Evolutionary conservation across 2,797 vertebrate genomes (phyloP).

Genomic region (Enteromius radiatus): DNA sequence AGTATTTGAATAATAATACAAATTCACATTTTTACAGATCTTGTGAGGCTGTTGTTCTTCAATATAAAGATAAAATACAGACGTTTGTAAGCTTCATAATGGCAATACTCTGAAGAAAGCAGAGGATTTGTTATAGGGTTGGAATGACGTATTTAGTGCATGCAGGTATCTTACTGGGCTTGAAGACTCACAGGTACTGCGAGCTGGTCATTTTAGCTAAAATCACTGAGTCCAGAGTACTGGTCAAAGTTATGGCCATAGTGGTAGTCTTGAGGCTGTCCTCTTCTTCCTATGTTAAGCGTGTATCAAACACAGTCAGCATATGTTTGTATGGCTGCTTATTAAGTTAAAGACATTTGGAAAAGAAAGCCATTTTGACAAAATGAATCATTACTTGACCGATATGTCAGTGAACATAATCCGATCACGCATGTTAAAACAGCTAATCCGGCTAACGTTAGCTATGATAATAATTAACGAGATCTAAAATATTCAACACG

Average conservation of each 20-base stretch:
- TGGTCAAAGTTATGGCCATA: slow-evolving; percentile 2
- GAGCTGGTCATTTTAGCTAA: slow-evolving; percentile 42
- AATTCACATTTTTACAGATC: neutral
- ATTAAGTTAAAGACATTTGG: neutral
- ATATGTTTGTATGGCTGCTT: neutral
- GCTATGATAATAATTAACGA: neutral
- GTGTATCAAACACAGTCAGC: neutral
- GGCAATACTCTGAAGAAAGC: neutral
- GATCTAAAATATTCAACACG: neutral
- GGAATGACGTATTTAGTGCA: slow-evolving; percentile 33
- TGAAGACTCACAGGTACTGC: slow-evolving; percentile 67
- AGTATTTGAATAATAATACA: neutral
- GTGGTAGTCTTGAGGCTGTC: neutral
- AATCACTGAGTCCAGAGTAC: slow-evolving; percentile 28
- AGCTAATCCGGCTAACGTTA: slow-evolving; percentile 14
- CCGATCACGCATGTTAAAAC: neutral
- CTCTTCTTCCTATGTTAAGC: neutral
- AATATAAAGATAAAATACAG: neutral
- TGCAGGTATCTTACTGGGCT: slow-evolving; percentile 63
- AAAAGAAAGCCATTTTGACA: neutral
- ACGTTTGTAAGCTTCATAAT: neutral
- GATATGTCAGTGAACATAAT: neutral
- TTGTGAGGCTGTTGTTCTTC: neutral
- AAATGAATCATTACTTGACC: neutral
- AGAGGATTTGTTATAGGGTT: neutral